A percentile compares a stretch with the other conserved stretches of the same genome.
phyloP scores from a whole-genome alignment of 1,140 invertebrate species.

The Calephelis nemesis region DNA sequence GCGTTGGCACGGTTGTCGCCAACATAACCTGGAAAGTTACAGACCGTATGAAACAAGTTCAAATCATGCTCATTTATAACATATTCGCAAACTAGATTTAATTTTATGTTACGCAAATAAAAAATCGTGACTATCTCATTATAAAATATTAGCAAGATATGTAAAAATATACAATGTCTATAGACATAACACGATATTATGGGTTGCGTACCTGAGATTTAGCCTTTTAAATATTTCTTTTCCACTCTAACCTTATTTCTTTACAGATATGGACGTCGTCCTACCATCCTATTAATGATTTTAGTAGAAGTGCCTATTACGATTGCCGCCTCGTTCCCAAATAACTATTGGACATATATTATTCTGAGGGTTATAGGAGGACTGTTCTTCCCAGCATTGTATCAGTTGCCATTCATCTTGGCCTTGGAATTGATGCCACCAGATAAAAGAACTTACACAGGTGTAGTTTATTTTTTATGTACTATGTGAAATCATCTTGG shows the following conservation, averaged over 20 bases:
- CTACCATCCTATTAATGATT: conserved; percentile 84
- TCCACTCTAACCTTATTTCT: background rate
- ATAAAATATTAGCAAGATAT: too few relatives aligned
- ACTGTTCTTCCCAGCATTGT: conserved; percentile 86
- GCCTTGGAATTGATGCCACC: conserved; percentile 86
- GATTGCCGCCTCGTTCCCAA: conserved; percentile 84
- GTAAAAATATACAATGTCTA: too few relatives aligned
- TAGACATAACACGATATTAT: too few relatives aligned
- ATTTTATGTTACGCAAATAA: too few relatives aligned
- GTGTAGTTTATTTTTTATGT: conserved; percentile 33
- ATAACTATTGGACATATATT: conserved; percentile 83
- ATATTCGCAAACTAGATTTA: too few relatives aligned
- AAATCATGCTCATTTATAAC: too few relatives aligned
- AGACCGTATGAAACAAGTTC: too few relatives aligned
- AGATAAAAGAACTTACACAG: conserved; percentile 83
- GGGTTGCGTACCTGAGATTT: background rate
- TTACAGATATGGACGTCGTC: conserved; percentile 84
- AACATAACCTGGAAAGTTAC: too few relatives aligned
- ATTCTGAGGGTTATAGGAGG: conserved; percentile 83
- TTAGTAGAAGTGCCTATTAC: conserved; percentile 84
- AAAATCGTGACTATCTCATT: too few relatives aligned
- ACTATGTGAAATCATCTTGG: too few relatives aligned
- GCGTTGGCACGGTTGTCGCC: too few relatives aligned
- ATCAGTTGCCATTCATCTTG: conserved; percentile 85
- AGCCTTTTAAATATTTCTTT: conserved; percentile 6